Base-by-base conservation (phyloP, 2,797 vertebrate species). In the Myripristis murdjan region DNA sequence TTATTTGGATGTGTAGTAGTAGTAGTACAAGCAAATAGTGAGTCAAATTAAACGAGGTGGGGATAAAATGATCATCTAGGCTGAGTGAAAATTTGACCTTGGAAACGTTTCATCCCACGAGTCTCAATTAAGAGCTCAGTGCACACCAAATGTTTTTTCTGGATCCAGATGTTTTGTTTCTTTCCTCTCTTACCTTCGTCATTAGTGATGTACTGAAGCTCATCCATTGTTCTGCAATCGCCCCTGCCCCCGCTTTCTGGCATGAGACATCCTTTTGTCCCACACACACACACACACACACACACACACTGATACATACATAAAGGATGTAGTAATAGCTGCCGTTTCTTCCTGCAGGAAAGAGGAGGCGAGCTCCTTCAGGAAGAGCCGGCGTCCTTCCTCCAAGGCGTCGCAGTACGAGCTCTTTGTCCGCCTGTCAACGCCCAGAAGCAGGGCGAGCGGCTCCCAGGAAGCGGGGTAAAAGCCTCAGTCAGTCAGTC, bases 271-370 rank as follows among this genome's bases (percentile, higher is more conserved):
- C 78, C 75, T 74, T 77, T 83, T 81, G 76, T 77, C 52, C 56
- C 60, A 20, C 59, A 62, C 73, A 70, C 77, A 53, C 59, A 60
- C 51, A 47, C 61, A 18, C 41, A 12, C 57, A 39, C 59, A 62
- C 73, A 69, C 77, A 53, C 58, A 60, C 51, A 46, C 61, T 20
- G 22, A 52, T 16, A 31, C 26, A 54, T 15, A 20, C 41, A 12
- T 75, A 79, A 84, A 84, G 68, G 71, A 56, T 1, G 20, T 64
- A 23, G 20, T 82, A 87, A 85, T 66, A 31, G 59, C 78, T 67
- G 76, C 75, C 72, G 39, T 77, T 83, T n/a, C n/a, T 87, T 87
- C 80, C 88, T 84, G 67, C 79, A 92, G 91, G 84, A 85, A 83
- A 69, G 81, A 33, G 46, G 84, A 71, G 60, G 76, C 8, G n/a